A percentile compares a stretch with the other conserved stretches of the same genome.
Evolutionary conservation across 2,797 vertebrate genomes (phyloP).

Genomic region (Cossypha dichroa): DNA sequence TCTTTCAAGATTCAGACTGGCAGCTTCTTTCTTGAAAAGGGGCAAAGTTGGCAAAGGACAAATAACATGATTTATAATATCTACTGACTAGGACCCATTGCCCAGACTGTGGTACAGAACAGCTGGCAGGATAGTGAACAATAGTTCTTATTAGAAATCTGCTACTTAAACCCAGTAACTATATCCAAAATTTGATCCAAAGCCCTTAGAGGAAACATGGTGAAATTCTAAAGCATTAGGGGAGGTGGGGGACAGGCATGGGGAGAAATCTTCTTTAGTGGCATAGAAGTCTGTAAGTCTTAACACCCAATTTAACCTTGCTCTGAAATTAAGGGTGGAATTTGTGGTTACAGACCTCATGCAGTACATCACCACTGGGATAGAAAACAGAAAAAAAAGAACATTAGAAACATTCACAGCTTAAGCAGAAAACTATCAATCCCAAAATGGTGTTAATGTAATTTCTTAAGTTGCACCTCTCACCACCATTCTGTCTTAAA

Average conservation of each 20-base stretch:
- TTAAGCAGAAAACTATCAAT: not conserved
- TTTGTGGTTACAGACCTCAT: not conserved
- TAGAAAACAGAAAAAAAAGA: not conserved
- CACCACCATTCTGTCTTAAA: not conserved
- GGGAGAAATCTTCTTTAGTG: not conserved
- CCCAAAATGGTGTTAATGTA: not conserved
- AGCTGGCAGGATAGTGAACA: not conserved
- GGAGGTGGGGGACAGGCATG: no score
- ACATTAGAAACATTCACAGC: not conserved
- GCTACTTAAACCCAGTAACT: not conserved
- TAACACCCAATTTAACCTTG: not conserved
- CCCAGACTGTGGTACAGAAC: not conserved
- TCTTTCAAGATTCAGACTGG: slow-evolving; percentile 18
- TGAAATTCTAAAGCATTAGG: not conserved
- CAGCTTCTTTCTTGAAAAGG: not conserved
- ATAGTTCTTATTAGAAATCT: not conserved
- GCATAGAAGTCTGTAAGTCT: not conserved
- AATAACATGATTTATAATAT: slow-evolving; percentile 27
- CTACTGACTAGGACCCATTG: not conserved
- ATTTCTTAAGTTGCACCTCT: not conserved
- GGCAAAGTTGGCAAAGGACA: slow-evolving; percentile 13
- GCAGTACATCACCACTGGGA: not conserved
- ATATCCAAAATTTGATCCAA: not conserved
- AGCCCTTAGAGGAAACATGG: not conserved
- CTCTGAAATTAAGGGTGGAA: not conserved